Conservation (phyloP, 1,140 invertebrate species). For the Diplogasteroides magnus region DNA sequence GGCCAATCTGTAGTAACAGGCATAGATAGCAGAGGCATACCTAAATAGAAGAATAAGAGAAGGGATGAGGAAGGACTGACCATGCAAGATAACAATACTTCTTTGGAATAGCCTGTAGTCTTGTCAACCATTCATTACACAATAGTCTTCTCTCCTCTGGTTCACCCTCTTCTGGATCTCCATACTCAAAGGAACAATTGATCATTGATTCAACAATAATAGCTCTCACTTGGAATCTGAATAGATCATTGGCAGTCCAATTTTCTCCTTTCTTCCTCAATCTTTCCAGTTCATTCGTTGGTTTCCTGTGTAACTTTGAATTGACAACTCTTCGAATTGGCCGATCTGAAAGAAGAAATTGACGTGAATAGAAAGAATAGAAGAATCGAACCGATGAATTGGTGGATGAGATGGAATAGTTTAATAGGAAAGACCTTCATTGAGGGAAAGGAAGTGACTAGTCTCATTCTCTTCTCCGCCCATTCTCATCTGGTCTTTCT, state of each 20-base stretch:
- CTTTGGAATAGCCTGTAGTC: conserved; percentile 22
- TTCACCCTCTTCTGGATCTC: conserved; percentile 21
- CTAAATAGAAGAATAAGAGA: too few species aligned
- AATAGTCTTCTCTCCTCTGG: conserved; percentile 25
- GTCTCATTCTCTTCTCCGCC: too few species aligned
- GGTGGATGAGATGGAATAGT: too few species aligned
- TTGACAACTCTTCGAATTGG: conserved; percentile 18
- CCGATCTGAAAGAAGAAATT: conserved; percentile 16
- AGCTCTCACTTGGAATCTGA: conserved; percentile 10
- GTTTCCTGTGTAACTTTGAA: conserved; percentile 19
- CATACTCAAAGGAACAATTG: conserved; percentile 9
- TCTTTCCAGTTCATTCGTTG: conserved; percentile 23
- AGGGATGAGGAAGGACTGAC: too few species aligned
- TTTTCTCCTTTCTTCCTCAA: conserved; percentile 27
- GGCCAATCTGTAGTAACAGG: conserved; percentile 28
- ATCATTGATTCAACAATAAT: neutral
- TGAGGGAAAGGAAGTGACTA: too few species aligned
- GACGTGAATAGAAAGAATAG: neutral
- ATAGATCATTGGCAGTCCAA: conserved; percentile 30
- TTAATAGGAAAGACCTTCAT: too few species aligned
- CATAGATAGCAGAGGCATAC: conserved; percentile 30
- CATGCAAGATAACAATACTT: conserved; percentile 31
- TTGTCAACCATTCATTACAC: conserved; percentile 27
- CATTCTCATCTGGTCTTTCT: too few species aligned
- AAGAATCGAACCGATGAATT: too few species aligned